Evolutionary conservation across 2,797 vertebrate genomes (phyloP).

Genomic region (Pipistrellus kuhlii): DNA sequence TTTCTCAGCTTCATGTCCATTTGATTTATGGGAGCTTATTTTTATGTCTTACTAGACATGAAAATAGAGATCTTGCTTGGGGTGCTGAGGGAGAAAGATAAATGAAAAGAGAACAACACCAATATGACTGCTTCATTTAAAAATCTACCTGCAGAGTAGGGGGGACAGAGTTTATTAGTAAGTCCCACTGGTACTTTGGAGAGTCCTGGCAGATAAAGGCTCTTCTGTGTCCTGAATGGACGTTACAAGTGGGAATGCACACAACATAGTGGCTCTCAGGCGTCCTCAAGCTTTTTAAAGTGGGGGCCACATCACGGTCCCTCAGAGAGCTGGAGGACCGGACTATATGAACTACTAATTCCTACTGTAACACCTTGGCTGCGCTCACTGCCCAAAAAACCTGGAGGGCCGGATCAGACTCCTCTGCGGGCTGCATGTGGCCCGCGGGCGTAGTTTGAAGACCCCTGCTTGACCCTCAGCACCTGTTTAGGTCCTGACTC

Average conservation of each 20-base stretch:
- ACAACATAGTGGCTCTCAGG: neutral
- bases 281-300: too few species aligned
- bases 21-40: neutral
- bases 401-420: too few species aligned
- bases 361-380: too few species aligned
- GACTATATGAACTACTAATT: too few species aligned
- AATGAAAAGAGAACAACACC: neutral
- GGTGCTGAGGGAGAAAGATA: neutral
- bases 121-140: neutral
- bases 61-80: neutral
- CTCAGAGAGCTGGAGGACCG: too few species aligned
- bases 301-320: too few species aligned
- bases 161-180: neutral
- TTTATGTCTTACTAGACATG: neutral
- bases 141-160: fast-evolving
- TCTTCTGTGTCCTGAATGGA: neutral
- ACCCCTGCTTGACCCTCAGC: neutral
- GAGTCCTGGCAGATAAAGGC: neutral
- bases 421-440: too few species aligned
- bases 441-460: too few species aligned
- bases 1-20: neutral
- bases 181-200: neutral
- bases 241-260: neutral
- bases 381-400: too few species aligned
- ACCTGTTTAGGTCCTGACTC: neutral